These are phyloP conservation scores for Rhynchonycteris naso DNA, from an alignment of 2,797 vertebrate genomes.

Conservation along the genomic window DNA sequence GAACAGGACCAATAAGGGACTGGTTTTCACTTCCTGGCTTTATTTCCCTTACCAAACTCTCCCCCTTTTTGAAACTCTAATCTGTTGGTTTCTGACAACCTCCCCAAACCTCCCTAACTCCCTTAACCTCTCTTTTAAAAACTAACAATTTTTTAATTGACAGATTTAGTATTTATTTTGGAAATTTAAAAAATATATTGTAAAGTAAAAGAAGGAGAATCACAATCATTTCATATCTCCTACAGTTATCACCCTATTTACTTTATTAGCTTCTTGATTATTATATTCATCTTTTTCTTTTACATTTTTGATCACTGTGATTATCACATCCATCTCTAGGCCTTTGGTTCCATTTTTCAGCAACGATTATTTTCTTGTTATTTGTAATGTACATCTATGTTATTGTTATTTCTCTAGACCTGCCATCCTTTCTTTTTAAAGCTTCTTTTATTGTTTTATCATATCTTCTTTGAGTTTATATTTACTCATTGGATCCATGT, in stretches of 20 bases:
- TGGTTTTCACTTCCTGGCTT: not conserved
- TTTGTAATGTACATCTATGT: not conserved
- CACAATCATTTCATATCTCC: rapidly evolving
- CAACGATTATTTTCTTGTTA: not conserved
- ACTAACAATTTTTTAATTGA: not conserved
- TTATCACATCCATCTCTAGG: not conserved
- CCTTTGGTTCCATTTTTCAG: not conserved
- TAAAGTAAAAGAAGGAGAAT: not conserved
- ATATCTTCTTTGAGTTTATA: not conserved
- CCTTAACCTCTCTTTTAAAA: not conserved
- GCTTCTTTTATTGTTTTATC: not conserved
- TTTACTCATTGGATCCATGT: not conserved
- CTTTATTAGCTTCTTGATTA: not conserved
- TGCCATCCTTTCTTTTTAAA: not conserved
- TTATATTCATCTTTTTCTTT: not conserved
- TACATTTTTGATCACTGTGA: not conserved
- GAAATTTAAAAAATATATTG: not conserved
- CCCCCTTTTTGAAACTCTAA: not conserved
- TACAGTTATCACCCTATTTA: not conserved
- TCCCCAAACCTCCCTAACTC: not conserved
- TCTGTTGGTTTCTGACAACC: not conserved
- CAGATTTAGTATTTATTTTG: constrained; percentile 12
- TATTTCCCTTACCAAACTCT: not conserved
- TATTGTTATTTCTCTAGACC: not conserved
- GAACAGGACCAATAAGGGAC: not conserved